These are phyloP conservation scores for Momotus momota DNA, from an alignment of 2,797 vertebrate genomes.

Conservation along the genomic window DNA sequence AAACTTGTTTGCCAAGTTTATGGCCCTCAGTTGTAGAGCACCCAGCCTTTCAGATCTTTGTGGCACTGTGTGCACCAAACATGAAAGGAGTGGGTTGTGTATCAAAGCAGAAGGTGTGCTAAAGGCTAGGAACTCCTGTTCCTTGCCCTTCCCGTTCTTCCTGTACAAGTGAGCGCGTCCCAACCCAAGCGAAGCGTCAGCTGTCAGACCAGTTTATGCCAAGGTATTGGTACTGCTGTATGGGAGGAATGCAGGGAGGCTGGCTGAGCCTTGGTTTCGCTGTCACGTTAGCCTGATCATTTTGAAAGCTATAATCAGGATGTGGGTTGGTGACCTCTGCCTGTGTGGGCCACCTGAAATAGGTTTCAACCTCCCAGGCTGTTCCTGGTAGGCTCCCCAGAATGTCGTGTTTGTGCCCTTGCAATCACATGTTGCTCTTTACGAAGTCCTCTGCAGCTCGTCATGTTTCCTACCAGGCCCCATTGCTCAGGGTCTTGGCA, in stretches of 20 bases:
- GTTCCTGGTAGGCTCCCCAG: not conserved
- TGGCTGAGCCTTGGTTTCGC: not conserved
- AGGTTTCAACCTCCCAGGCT: not conserved
- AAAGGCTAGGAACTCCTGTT: not conserved
- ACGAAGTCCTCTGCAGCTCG: not conserved
- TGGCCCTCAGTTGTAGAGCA: not conserved
- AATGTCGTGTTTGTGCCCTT: not conserved
- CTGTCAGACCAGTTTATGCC: not conserved
- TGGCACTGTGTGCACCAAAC: not conserved
- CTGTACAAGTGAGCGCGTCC: not conserved
- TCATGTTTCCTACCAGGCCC: not conserved
- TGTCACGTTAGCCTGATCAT: not conserved
- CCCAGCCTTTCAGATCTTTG: not conserved
- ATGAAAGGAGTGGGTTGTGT: not conserved
- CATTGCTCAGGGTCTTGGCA: not conserved
- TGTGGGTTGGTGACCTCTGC: not conserved
- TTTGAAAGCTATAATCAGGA: not conserved
- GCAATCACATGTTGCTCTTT: not conserved
- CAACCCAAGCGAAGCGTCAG: not conserved
- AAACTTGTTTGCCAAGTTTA: not conserved
- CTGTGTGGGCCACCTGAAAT: not conserved
- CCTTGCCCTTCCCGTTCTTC: constrained; percentile 3
- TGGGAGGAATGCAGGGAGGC: constrained; percentile 13
- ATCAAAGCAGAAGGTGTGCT: constrained; percentile 3
- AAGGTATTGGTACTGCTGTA: not conserved